A percentile compares a stretch with the other conserved stretches of the same genome.
These are phyloP conservation scores for Platycheirus rosarum DNA, from an alignment of 2,888 invertebrate species.

Conservation along the genomic window DNA sequence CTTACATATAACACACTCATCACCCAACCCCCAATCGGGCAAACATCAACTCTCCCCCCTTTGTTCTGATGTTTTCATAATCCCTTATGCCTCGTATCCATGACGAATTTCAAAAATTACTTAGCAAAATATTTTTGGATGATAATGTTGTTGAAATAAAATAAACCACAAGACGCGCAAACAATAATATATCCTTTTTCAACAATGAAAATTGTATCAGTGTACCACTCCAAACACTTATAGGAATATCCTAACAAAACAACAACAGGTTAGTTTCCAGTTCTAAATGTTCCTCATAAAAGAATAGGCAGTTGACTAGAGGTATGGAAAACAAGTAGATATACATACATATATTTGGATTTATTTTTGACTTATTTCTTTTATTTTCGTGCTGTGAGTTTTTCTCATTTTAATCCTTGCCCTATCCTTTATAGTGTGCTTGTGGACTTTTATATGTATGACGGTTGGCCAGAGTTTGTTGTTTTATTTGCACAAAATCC, in stretches of 20 bases:
- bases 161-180: neutral
- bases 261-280: conserved; percentile 66
- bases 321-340: conserved; percentile 11
- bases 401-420: conserved; percentile 65
- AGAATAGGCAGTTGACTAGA: neutral
- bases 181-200: conserved; percentile 3
- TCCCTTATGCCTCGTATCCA: neutral
- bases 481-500: conserved; percentile 19
- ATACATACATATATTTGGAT: conserved; percentile 35
- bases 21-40: conserved; percentile 31
- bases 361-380: neutral
- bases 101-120: neutral
- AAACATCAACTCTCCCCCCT: neutral
- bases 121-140: conserved; percentile 26
- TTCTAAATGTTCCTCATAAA: neutral
- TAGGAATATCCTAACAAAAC: conserved; percentile 15
- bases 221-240: neutral
- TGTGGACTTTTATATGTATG: conserved; percentile 50
- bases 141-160: neutral
- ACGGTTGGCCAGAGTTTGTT: conserved; percentile 23
- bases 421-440: conserved; percentile 61
- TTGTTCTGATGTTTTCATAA: neutral
- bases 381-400: conserved; percentile 15
- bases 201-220: neutral
- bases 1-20: conserved; percentile 31